phyloP scores from a whole-genome alignment of 1,140 invertebrate species.

The Dendroctonus valens region DNA sequence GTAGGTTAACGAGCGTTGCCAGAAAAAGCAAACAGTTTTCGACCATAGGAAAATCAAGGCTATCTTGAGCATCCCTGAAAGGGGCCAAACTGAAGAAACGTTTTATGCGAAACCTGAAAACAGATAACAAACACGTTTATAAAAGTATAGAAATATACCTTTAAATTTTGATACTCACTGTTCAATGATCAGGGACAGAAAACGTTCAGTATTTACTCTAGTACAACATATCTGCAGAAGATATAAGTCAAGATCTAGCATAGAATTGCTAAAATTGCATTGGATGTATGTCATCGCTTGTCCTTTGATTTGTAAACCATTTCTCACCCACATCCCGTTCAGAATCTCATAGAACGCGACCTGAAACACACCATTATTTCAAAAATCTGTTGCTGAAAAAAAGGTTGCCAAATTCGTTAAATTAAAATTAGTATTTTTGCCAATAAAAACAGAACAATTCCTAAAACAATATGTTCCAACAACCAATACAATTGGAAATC shows the following conservation, averaged over 20 bases:
- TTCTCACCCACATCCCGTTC: conserved; percentile 91
- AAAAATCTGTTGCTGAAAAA: no score
- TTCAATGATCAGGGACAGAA: conserved; percentile 83
- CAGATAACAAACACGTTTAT: conserved; percentile 5
- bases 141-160: conserved; percentile 5
- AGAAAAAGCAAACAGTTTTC: conserved; percentile 91
- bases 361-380: conserved; percentile 57
- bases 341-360: conserved; percentile 94
- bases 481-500: no score
- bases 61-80: conserved; percentile 60
- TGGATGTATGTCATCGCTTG: conserved; percentile 99
- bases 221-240: conserved; percentile 90
- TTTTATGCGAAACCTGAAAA: conserved; percentile 71
- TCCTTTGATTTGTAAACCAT: conserved; percentile 95
- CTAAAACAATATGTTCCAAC: no score
- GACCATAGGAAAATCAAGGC: conserved; percentile 79
- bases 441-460: no score
- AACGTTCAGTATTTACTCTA: conserved; percentile 79
- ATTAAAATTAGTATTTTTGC: no score
- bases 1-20: conserved; percentile 82
- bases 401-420: no score
- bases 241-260: conserved; percentile 96
- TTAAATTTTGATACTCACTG: conserved; percentile 62
- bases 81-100: conserved; percentile 83
- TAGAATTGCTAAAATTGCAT: conserved; percentile 97